These are phyloP conservation scores for Tarsius wallacei DNA, from an alignment of 2,797 vertebrate species.

Conservation along the genomic window DNA sequence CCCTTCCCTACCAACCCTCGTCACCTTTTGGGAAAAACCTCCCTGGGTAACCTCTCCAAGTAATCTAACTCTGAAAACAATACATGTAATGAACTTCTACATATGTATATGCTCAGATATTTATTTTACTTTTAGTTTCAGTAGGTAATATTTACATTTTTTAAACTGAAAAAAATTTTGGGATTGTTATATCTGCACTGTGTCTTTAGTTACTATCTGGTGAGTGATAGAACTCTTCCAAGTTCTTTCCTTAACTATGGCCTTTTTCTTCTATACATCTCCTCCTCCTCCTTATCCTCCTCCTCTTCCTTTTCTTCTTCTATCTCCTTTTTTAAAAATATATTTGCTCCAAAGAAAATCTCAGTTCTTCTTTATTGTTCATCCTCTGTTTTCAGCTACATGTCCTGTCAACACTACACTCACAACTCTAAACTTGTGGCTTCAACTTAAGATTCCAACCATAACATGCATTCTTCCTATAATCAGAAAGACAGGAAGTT, in stretches of 20 bases:
- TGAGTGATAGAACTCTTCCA: neutral
- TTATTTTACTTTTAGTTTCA: neutral
- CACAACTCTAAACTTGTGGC: neutral
- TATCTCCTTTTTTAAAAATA: too few species aligned
- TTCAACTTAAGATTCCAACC: neutral
- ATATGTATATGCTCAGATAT: neutral
- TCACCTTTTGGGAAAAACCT: neutral
- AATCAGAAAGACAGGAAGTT: neutral
- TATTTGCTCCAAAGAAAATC: neutral
- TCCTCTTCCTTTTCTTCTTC: neutral
- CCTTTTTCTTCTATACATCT: neutral
- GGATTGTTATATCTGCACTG: neutral
- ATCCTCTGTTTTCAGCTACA: neutral
- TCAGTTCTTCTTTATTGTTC: neutral
- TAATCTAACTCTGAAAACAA: neutral
- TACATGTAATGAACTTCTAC: neutral
- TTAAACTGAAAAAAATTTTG: neutral
- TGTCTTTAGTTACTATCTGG: neutral
- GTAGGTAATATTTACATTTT: neutral
- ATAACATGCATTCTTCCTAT: neutral
- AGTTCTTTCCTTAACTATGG: neutral
- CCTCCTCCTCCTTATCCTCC: neutral
- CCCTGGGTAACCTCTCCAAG: neutral
- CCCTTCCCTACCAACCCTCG: accelerated
- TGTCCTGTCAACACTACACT: neutral